Evolutionary conservation across 2,888 invertebrate species (phyloP).

Genomic region (Papilio elwesi): DNA sequence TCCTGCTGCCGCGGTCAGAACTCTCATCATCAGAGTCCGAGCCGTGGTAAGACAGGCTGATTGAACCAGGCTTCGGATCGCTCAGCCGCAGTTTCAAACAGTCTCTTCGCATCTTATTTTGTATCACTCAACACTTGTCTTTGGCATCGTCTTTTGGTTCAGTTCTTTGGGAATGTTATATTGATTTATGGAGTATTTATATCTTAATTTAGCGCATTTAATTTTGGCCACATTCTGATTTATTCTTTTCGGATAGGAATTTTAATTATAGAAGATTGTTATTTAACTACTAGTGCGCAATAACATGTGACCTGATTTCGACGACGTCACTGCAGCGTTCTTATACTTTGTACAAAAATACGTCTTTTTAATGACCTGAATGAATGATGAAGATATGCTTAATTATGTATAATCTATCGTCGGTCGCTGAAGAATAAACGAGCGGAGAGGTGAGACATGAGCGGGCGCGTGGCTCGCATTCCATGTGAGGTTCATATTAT

Average conservation of each 20-base stretch:
- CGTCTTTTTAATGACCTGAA: too few relatives aligned
- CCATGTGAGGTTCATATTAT: too few relatives aligned
- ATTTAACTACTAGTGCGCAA: too few relatives aligned
- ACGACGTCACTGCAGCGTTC: too few relatives aligned
- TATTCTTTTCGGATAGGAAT: not conserved
- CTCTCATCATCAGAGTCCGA: conserved; percentile 78
- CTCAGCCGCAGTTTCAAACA: conserved; percentile 76
- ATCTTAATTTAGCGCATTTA: not conserved
- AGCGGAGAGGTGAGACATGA: not conserved
- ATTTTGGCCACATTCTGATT: conserved; percentile 13
- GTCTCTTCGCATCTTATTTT: conserved; percentile 70
- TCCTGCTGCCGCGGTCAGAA: conserved; percentile 62
- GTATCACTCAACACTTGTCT: conserved; percentile 46
- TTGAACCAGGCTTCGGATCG: conserved; percentile 70
- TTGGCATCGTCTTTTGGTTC: conserved; percentile 39
- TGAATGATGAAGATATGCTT: too few relatives aligned
- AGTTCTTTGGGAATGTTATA: conserved; percentile 35
- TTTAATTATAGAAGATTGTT: too few relatives aligned
- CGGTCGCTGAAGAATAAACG: too few relatives aligned
- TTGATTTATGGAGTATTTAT: conserved; percentile 5
- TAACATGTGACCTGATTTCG: too few relatives aligned
- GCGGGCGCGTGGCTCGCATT: too few relatives aligned
- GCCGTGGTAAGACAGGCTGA: conserved; percentile 66
- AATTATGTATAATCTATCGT: too few relatives aligned
- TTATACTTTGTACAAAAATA: not conserved